Percentiles rank a stretch among this genome's conserved stretches.
phyloP scores from a whole-genome alignment of 2,888 invertebrate genomes.

The Acronicta psi region DNA sequence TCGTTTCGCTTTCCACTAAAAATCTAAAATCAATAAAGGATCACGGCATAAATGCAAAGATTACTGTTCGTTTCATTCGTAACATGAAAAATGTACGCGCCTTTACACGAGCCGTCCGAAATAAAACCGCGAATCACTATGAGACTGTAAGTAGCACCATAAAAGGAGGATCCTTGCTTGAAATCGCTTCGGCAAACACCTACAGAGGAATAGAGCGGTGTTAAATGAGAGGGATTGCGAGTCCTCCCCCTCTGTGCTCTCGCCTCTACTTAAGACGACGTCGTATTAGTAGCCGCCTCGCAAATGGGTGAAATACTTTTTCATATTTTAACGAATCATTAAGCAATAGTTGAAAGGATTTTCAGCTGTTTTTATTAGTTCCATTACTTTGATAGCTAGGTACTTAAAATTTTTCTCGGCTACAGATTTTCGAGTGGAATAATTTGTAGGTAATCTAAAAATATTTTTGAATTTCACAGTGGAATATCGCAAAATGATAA shows the following conservation, averaged over 20 bases:
- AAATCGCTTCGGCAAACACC: slow-evolving; percentile 89
- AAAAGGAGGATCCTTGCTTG: slow-evolving; percentile 85
- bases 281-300: slow-evolving; percentile 78
- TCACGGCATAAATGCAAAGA: slow-evolving; percentile 88
- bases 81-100: slow-evolving; percentile 87
- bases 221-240: slow-evolving; percentile 89
- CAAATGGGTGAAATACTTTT: slow-evolving; percentile 76
- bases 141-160: slow-evolving; percentile 86
- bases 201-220: slow-evolving; percentile 86
- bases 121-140: slow-evolving; percentile 89
- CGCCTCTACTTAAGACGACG: slow-evolving; percentile 74
- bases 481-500: background rate
- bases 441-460: slow-evolving; percentile 1
- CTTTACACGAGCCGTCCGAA: slow-evolving; percentile 86
- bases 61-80: slow-evolving; percentile 84
- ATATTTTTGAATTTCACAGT: too few relatives aligned
- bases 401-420: slow-evolving; percentile 37
- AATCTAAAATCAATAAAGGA: slow-evolving; percentile 90
- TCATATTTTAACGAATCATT: slow-evolving; percentile 73
- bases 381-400: slow-evolving; percentile 25
- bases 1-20: slow-evolving; percentile 88
- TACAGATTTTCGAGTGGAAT: slow-evolving; percentile 26
- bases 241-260: slow-evolving; percentile 61
- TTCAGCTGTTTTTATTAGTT: slow-evolving; percentile 47
- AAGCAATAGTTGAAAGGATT: slow-evolving; percentile 63